phyloP scores from a whole-genome alignment of 2,888 invertebrate species.

The Drosophila quasianomalipes region DNA sequence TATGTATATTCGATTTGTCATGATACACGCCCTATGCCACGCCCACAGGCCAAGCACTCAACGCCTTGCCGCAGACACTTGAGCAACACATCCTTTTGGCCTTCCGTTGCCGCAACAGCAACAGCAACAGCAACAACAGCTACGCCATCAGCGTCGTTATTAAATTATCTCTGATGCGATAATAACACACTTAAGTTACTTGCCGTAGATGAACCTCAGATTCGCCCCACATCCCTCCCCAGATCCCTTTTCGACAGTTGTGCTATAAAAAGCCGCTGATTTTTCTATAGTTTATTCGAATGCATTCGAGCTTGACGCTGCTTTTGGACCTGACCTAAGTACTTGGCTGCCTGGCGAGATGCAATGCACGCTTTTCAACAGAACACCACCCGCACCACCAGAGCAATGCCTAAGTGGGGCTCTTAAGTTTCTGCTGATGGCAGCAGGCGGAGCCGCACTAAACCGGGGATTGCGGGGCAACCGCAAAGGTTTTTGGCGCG shows the following conservation, averaged over 20 bases:
- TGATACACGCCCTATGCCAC: slow-evolving; percentile 27
- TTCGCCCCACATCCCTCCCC: background rate
- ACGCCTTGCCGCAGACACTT: slow-evolving; percentile 48
- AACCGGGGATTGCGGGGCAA: slow-evolving; percentile 2
- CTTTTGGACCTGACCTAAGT: slow-evolving; percentile 70
- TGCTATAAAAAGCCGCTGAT: slow-evolving; percentile 79
- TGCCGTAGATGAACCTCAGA: slow-evolving; percentile 36
- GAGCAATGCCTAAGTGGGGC: slow-evolving; percentile 63
- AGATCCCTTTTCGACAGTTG: background rate
- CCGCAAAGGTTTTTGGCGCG: slow-evolving; percentile 62
- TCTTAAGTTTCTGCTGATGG: slow-evolving; percentile 78
- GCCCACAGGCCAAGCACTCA: slow-evolving; percentile 28
- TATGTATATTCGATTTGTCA: slow-evolving; percentile 26
- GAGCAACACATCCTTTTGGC: slow-evolving; percentile 53
- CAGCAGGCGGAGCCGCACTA: slow-evolving; percentile 44
- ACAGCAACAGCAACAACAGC: slow-evolving; percentile 24
- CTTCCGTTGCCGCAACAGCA: slow-evolving; percentile 63
- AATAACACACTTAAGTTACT: slow-evolving; percentile 81
- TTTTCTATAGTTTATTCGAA: slow-evolving; percentile 81
- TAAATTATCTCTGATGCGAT: slow-evolving; percentile 84
- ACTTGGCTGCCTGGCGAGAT: slow-evolving; percentile 51
- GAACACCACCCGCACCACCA: slow-evolving; percentile 16
- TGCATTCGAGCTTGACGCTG: slow-evolving; percentile 71
- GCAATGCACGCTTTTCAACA: slow-evolving; percentile 56
- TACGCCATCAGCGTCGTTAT: slow-evolving; percentile 68